Percentiles rank a stretch among this genome's conserved stretches.
phyloP scores from a whole-genome alignment of 2,113 vertebrate genomes.

The Crotalus horridus region DNA sequence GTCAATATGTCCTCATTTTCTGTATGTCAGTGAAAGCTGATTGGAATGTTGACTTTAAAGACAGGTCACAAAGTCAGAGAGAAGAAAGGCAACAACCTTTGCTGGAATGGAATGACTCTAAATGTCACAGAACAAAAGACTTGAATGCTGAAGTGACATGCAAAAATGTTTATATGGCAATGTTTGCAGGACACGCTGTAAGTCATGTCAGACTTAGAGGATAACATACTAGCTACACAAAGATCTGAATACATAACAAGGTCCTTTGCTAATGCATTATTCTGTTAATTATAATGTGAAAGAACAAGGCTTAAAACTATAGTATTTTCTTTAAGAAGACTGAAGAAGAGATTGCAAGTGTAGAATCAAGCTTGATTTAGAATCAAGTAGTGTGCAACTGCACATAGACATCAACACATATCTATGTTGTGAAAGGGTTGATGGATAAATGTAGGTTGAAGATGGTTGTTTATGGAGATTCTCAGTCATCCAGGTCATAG shows the following conservation, averaged over 20 bases:
- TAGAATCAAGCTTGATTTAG: background rate
- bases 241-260: background rate
- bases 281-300: background rate
- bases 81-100: constrained; percentile 63
- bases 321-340: background rate
- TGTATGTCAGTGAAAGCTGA: constrained; percentile 61
- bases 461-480: background rate
- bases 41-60: constrained; percentile 67
- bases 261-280: background rate
- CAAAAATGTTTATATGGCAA: constrained; percentile 43
- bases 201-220: background rate
- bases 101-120: constrained; percentile 47
- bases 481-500: too few relatives aligned
- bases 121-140: constrained; percentile 70
- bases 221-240: background rate
- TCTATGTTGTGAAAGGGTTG: background rate
- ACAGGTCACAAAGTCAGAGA: constrained; percentile 64
- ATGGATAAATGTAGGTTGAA: background rate
- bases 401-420: background rate
- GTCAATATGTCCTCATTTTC: constrained; percentile 69
- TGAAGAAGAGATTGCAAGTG: background rate
- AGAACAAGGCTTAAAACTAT: background rate
- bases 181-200: constrained; percentile 22
- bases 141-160: constrained; percentile 51
- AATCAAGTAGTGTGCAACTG: background rate